phyloP scores from a whole-genome alignment of 2,888 invertebrate genomes.

The Malachius bipustulatus region DNA sequence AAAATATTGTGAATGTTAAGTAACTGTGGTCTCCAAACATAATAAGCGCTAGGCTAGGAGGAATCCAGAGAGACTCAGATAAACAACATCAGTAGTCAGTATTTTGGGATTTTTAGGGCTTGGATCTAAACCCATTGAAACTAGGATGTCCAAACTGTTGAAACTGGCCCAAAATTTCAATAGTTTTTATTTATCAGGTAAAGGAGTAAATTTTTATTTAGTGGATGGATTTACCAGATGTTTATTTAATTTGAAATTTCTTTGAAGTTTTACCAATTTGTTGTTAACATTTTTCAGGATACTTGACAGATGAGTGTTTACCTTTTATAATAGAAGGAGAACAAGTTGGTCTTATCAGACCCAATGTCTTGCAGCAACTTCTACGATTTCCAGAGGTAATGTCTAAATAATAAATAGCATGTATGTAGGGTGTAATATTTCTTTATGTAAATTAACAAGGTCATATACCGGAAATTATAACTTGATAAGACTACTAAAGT shows the following conservation, averaged over 20 bases:
- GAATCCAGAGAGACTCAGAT: too few species aligned
- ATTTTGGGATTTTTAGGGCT: too few species aligned
- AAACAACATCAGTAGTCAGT: too few species aligned
- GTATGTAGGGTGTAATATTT: not conserved
- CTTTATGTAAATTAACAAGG: too few species aligned
- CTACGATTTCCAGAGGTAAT: conserved; percentile 69
- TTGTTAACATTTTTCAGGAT: conserved; percentile 42
- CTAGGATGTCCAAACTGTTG: conserved; percentile 60
- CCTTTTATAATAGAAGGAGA: conserved; percentile 82
- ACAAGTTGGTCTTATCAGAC: conserved; percentile 79
- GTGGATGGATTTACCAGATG: too few species aligned
- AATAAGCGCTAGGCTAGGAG: too few species aligned
- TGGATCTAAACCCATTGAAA: too few species aligned
- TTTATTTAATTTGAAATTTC: too few species aligned
- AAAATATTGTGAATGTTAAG: too few species aligned
- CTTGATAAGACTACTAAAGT: too few species aligned
- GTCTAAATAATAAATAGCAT: conserved; percentile 3
- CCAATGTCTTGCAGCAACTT: conserved; percentile 72
- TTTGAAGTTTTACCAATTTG: conserved; percentile 11
- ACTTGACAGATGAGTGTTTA: conserved; percentile 65
- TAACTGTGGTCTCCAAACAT: too few species aligned
- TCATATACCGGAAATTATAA: too few species aligned
- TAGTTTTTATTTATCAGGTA: conserved; percentile 80
- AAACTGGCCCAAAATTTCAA: conserved; percentile 80
- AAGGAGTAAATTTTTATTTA: conserved; percentile 31